A percentile compares a stretch with the other conserved stretches of the same genome.
Conservation (phyloP, 1,140 invertebrate species). For the Zaprionus vittiger region DNA sequence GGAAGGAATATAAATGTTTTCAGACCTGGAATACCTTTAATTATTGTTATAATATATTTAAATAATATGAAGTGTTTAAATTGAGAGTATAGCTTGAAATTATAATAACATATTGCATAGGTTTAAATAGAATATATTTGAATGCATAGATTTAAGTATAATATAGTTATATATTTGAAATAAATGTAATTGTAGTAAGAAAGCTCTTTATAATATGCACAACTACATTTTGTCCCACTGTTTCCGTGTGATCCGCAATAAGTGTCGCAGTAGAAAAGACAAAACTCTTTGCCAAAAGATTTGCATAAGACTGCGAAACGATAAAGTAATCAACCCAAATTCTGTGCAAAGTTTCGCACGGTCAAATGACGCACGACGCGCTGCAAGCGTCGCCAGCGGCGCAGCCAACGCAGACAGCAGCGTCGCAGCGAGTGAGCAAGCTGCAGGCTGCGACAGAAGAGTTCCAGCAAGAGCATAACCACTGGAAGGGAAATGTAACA, state of each 20-base stretch:
- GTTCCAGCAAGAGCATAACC: conserved; percentile 40
- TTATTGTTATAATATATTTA: too few relatives aligned
- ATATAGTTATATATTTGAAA: not conserved
- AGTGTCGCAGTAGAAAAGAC: conserved; percentile 20
- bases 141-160: too few relatives aligned
- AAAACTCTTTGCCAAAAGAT: conserved; percentile 32
- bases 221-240: conserved; percentile 9
- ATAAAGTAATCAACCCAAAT: conserved; percentile 58
- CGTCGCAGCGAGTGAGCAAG: conserved; percentile 24
- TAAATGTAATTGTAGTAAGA: not conserved
- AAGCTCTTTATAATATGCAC: not conserved
- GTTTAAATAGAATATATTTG: not conserved
- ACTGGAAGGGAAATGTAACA: conserved; percentile 12
- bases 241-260: conserved; percentile 6
- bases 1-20: too few relatives aligned
- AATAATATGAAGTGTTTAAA: not conserved
- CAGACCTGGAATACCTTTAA: too few relatives aligned
- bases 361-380: conserved; percentile 39
- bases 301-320: conserved; percentile 38
- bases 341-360: conserved; percentile 61
- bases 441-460: conserved; percentile 40
- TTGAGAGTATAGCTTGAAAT: too few relatives aligned
- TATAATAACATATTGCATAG: not conserved
- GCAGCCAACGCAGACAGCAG: conserved; percentile 35
- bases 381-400: conserved; percentile 41